Base-by-base conservation (phyloP, 2,888 invertebrate genomes). In the Strigamia crassipes region DNA sequence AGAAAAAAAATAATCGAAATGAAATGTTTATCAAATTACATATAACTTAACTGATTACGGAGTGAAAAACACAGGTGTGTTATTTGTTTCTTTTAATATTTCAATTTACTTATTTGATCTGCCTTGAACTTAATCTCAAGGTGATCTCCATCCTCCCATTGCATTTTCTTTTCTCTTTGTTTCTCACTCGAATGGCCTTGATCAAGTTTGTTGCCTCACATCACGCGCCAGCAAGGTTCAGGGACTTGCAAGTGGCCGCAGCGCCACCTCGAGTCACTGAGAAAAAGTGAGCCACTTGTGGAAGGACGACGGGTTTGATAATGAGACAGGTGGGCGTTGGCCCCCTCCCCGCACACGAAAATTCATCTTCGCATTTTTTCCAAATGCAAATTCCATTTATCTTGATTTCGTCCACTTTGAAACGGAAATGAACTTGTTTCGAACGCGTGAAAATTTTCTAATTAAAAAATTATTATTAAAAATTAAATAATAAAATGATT, bases 91-190 rank as follows among this genome's bases (percentile, higher is more conserved):
- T 51, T 51, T 42, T 51, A 51, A 51, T 51, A 51, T 51, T 51
- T 51, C 51, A 51, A 51, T 51, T 51, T 51, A 51, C n/a, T 15
- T 42, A 42, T 51, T 51, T 51, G 51, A 51, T 51, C 51, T 51
- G 51, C 51, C 51, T 51, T 51, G 51, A 51, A 51, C 51, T 51
- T 51, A 51, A 51, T 51, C 51, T 51, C 51, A 51, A 51, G 51
- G 51, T 51, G 51, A 51, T 51, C 51, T 51, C 51, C 51, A 51
- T 51, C 51, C 51, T 51, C 51, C 51, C 51, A n/a, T 51, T 51
- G 51, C 51, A 27, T 51, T 51, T 51, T 51, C n/a, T n/a, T 51
- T 51, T 51, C 51, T 51, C 51, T 51, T 51, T 51, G 51, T 51
- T n/a, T 51, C 51, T n/a, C 51, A 51, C 51, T n/a, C 51, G 51